Percentiles rank a stretch among this genome's conserved stretches.
phyloP scores from a whole-genome alignment of 2,113 vertebrate species.

The Oreocharis arfaki region DNA sequence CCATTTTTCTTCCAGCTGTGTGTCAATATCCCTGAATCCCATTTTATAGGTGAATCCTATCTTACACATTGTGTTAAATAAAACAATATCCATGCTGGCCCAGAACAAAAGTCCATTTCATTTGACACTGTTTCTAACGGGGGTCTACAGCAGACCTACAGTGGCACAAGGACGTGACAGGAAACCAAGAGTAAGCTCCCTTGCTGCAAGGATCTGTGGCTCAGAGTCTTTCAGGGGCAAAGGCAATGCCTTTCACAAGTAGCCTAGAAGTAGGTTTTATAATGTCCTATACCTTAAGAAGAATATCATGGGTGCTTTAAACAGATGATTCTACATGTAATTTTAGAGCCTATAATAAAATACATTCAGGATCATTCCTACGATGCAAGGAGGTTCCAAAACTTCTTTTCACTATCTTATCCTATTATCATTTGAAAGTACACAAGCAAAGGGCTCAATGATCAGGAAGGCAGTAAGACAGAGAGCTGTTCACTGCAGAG shows the following conservation, averaged over 20 bases:
- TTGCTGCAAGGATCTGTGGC: not conserved
- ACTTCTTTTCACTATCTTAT: not conserved
- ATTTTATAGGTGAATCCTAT: not conserved
- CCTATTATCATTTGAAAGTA: not conserved
- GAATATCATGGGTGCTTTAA: not conserved
- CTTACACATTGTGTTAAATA: fast-evolving
- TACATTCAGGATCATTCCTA: not conserved
- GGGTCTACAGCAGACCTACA: not conserved
- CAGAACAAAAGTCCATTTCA: not conserved
- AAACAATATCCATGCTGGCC: not conserved
- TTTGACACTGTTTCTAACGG: not conserved
- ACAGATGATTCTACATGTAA: not conserved
- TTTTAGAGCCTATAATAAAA: not conserved
- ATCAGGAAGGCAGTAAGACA: not conserved
- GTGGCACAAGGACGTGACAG: not conserved
- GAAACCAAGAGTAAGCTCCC: not conserved
- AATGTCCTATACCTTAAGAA: not conserved
- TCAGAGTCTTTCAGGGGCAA: not conserved
- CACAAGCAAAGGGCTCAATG: not conserved
- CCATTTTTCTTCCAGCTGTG: not conserved
- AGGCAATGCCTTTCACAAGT: not conserved
- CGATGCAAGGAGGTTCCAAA: not conserved
- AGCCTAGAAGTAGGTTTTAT: not conserved
- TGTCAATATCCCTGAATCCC: not conserved
- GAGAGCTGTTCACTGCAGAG: not conserved